phyloP scores from a whole-genome alignment of 1,140 invertebrate species.

The Aphis gossypii region DNA sequence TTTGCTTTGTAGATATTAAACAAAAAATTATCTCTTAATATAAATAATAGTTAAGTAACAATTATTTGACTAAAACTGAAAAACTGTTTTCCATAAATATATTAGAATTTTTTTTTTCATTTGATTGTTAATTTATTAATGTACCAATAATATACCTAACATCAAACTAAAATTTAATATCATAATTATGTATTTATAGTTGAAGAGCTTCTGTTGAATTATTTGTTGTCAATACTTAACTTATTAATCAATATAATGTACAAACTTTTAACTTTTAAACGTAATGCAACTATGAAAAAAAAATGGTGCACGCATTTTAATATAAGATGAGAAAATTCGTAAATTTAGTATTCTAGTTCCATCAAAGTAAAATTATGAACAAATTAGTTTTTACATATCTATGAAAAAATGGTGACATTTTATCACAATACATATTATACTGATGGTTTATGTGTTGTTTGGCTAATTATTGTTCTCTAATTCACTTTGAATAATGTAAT shows the following conservation, averaged over 20 bases:
- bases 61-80: background rate
- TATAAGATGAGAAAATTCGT: background rate
- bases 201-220: background rate
- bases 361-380: too few relatives aligned
- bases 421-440: background rate
- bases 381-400: background rate
- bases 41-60: background rate
- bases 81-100: background rate
- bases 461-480: background rate
- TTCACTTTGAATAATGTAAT: slow-evolving; percentile 2
- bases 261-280: background rate
- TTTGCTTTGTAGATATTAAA: background rate
- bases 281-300: background rate
- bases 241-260: background rate
- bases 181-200: background rate
- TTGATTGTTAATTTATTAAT: background rate
- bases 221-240: background rate
- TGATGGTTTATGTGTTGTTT: background rate
- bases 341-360: background rate
- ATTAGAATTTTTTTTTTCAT: background rate
- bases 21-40: background rate
- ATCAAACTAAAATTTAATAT: background rate
- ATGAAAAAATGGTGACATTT: background rate
- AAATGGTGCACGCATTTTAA: background rate
- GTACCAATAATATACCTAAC: background rate